Conservation (phyloP, 1,140 invertebrate species). For the Medauroidea extradentata region DNA sequence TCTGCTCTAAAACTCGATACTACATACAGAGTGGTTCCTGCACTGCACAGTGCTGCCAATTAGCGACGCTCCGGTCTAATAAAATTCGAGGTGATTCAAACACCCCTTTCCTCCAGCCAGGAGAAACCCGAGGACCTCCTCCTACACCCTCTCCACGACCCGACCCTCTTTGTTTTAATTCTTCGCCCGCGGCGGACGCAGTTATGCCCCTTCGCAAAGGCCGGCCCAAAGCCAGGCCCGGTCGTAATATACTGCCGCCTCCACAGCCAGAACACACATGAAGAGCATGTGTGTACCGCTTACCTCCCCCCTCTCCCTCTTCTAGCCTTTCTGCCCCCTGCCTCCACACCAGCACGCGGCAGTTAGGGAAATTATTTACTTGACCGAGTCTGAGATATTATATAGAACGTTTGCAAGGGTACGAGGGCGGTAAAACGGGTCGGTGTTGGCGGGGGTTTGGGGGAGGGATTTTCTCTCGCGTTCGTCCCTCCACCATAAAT, state of each 20-base stretch:
- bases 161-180: no score
- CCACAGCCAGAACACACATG: slow-evolving; percentile 3
- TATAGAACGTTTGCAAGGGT: not conserved
- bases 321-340: not conserved
- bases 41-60: no score
- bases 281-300: slow-evolving; percentile 13
- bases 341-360: not conserved
- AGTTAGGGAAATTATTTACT: slow-evolving; percentile 19
- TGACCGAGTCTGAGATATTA: slow-evolving; percentile 18
- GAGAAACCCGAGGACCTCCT: no score
- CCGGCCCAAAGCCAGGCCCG: no score
- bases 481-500: slow-evolving; percentile 31
- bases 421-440: not conserved
- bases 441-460: not conserved
- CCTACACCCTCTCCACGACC: no score
- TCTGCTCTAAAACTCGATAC: no score
- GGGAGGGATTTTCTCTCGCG: not conserved
- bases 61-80: no score
- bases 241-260: slow-evolving; percentile 6
- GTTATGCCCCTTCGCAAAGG: no score
- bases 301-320: not conserved
- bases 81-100: no score
- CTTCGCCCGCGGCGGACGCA: no score
- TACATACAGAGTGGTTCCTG: no score
- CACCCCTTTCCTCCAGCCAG: no score